Percentiles rank a stretch among this genome's conserved stretches.
These are phyloP conservation scores for Kryptolebias ocellatus DNA, from an alignment of 2,797 vertebrate species.

Conservation along the genomic window DNA sequence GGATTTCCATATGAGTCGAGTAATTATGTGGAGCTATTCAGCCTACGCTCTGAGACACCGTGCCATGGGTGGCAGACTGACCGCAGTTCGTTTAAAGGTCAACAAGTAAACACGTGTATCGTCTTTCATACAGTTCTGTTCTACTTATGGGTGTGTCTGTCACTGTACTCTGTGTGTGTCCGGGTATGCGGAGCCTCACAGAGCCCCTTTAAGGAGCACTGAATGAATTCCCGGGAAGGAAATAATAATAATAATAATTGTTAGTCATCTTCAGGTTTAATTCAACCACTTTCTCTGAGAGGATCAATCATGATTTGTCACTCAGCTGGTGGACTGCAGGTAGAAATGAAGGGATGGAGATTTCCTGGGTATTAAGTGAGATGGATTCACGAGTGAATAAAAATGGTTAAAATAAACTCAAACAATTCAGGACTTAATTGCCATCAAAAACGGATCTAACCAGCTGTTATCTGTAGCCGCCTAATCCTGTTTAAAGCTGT, in stretches of 20 bases:
- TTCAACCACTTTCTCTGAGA: conserved; percentile 43
- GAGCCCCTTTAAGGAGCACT: conserved; percentile 48
- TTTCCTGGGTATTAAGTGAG: not conserved
- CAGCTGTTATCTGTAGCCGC: too few relatives aligned
- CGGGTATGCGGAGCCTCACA: conserved; percentile 5
- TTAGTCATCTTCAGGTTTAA: conserved; percentile 57
- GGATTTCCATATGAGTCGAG: conserved; percentile 52
- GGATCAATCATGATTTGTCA: conserved; percentile 61
- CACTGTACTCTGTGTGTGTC: conserved; percentile 7
- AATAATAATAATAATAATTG: too few relatives aligned
- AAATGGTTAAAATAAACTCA: not conserved
- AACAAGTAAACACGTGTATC: conserved; percentile 68
- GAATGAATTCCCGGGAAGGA: conserved; percentile 55
- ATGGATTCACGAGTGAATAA: not conserved
- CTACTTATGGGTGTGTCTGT: conserved; percentile 22
- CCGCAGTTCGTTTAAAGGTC: conserved; percentile 71
- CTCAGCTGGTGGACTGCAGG: conserved; percentile 15
- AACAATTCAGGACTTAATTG: not conserved
- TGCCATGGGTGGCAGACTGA: conserved; percentile 58
- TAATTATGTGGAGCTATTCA: conserved; percentile 50
- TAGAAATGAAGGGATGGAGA: not conserved
- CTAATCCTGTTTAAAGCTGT: too few relatives aligned
- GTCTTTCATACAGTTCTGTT: conserved; percentile 48
- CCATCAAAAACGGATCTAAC: too few relatives aligned
- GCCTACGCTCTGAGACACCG: conserved; percentile 40